Conservation (phyloP, 2,113 vertebrate genomes). For the Bubo blakistoni region DNA sequence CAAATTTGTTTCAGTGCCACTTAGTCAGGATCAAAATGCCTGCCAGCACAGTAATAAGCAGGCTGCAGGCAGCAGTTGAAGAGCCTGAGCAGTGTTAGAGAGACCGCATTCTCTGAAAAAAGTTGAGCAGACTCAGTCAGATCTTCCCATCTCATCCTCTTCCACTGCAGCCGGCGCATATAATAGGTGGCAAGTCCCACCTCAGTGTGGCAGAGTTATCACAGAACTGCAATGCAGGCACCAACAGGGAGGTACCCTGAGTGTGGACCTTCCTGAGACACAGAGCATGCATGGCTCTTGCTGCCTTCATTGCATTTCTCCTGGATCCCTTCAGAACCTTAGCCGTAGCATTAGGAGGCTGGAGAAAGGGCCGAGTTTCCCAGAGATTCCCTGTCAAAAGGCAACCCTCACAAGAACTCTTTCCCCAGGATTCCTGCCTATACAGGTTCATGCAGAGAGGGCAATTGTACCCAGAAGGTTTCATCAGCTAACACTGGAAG, state of each 20-base stretch:
- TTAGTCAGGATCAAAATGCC: not conserved
- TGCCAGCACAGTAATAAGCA: not conserved
- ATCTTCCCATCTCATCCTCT: not conserved
- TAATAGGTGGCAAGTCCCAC: not conserved
- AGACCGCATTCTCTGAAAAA: not conserved
- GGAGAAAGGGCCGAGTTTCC: not conserved
- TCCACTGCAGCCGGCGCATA: not conserved
- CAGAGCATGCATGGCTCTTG: not conserved
- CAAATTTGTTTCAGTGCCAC: not conserved
- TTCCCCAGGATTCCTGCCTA: not conserved
- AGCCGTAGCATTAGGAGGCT: not conserved
- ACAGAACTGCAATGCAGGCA: not conserved
- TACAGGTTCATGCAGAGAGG: not conserved
- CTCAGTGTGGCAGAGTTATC: not conserved
- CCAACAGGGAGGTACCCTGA: rapidly evolving
- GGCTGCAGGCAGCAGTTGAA: not conserved
- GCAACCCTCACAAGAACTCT: not conserved
- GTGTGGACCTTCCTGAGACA: not conserved
- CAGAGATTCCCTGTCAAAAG: not conserved
- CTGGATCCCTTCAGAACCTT: not conserved
- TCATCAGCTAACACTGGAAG: not conserved
- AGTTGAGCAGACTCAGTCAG: not conserved
- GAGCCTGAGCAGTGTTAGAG: not conserved
- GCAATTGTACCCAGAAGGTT: not conserved
- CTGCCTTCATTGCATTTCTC: rapidly evolving